Conservation (phyloP, 2,797 vertebrate species). For the Diplodus sargus region DNA sequence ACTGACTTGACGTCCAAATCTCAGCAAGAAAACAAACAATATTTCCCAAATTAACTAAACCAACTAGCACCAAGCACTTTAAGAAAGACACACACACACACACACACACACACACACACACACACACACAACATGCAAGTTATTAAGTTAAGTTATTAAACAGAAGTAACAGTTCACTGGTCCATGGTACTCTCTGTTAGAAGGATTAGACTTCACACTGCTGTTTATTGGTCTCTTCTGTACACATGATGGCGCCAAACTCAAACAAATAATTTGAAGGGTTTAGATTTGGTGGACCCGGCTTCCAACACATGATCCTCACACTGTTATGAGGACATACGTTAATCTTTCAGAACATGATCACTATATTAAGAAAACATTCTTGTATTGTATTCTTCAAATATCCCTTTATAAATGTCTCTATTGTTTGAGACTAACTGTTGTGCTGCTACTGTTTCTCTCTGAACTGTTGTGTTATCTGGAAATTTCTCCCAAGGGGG, state of each 20-base stretch:
- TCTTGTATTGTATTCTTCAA: too few relatives aligned
- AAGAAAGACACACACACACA: not conserved
- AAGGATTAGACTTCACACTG: not conserved
- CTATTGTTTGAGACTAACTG: too few relatives aligned
- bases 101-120: not conserved
- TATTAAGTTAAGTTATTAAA: not conserved
- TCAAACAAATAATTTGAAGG: slow-evolving; percentile 31
- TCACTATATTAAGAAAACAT: not conserved
- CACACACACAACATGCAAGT: not conserved
- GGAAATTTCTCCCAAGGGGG: too few relatives aligned
- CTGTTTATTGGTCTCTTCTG: slow-evolving; percentile 35
- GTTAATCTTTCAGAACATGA: not conserved
- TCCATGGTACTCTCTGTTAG: not conserved
- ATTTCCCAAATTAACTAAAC: not conserved
- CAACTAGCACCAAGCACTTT: not conserved
- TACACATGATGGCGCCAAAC: slow-evolving; percentile 78
- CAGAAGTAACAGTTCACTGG: not conserved
- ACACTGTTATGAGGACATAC: not conserved
- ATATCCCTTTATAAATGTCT: too few relatives aligned
- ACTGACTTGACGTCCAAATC: not conserved
- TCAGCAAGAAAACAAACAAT: not conserved
- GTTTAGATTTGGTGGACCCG: not conserved
- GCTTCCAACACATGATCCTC: not conserved
- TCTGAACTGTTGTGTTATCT: too few relatives aligned
- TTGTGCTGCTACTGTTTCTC: too few relatives aligned